Base-by-base conservation (phyloP, 1,140 invertebrate species). In the Drosophila varians region DNA sequence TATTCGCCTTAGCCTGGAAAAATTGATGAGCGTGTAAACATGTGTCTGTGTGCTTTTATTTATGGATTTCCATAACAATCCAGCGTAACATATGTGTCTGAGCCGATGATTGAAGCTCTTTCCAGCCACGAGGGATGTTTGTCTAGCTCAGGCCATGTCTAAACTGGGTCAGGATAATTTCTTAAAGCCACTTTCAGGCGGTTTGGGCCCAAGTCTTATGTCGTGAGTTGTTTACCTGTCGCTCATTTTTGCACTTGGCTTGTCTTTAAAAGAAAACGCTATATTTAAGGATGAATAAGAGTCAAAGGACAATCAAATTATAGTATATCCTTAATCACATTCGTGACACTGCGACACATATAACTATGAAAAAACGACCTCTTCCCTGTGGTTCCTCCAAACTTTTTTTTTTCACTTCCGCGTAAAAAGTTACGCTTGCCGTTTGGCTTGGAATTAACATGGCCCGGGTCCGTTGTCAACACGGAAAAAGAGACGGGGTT, bases 1-100 rank as follows among this genome's bases (percentile, higher is more conserved):
- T 56, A 31, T 47, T 54, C 47, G 14, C 73, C 42, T 42, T 79
- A 42, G 62, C 46, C 61, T 40, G 25, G 54, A 70, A 76, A 80
- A 86, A 86, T 86, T 86, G 80, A 86, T 87, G 80, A 86, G 80
- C 80, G 48, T 80, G 80, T 86, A 86, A 86, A 86, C 80, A 87
- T 86, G 77, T 86, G 80, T 87, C 76, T 80, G 82, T 80, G 76
- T 54, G 82, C 76, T 55, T 76, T 84, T 87, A 86, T 86, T 86
- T 86, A 86, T 86, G 80, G 80, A 76, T 86, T 87, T 86, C 82
- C 80, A 86, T 87, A 86, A 86, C 82, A 86, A 80, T 86, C 66
- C 80, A 48, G 62, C 62, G 82, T 66, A 77, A 74, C 80, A 86
- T 86, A 86, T 84, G 80, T 75, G 76, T 69, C 72, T 72, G 66